Evolutionary conservation across 2,797 vertebrate species (phyloP), one percentile per base, ranked within the genome.

Genomic region (Jordanella pulchra): DNA sequence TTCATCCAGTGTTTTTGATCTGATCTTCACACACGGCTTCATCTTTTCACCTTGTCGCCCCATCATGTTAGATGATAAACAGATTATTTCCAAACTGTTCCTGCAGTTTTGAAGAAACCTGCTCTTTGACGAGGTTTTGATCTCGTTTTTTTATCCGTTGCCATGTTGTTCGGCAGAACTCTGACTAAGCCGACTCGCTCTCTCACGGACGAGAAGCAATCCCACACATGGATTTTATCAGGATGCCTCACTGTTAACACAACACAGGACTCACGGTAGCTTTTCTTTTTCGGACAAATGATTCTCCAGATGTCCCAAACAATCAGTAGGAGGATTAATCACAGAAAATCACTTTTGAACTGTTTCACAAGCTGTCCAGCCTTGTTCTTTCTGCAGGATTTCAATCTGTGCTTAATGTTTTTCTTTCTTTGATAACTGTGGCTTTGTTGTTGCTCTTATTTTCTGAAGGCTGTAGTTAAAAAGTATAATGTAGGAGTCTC

Each of bases 201-300:
- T 39, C 10, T 32, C 32, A 25, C 39, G 18, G 35, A 61, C 32
- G 23, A n/a, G 11, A 61, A 39, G 12, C 35, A 4, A 42, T 12
- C 60, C 35, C 60, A 61, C 58, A 39, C 58, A 61, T 61, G 58
- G 32, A 35, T 39, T 61, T 32, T 39, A 39, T 63, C 60, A 42
- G 21, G 35, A 44, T 42, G 60, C 39, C 42, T 63, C 60, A 25
- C 35, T 63, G 23, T 44, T 42, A 63, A 63, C 60, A 42, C 35
- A 63, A 15, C 32, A 9, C 35, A 61, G 23, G 23, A 14, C 23
- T 25, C 23, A 17, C 9, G 39, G 60, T 25, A 44, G 60, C 35
- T 63, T 63, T 53, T 63, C 30, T 30, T n/a, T 15, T n/a, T 25
- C 42, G 60, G 32, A 61, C 32, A 61, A 61, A 61, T 61, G 35